Evolutionary conservation across 2,113 vertebrate genomes (phyloP).

Genomic region (Aythya baeri): DNA sequence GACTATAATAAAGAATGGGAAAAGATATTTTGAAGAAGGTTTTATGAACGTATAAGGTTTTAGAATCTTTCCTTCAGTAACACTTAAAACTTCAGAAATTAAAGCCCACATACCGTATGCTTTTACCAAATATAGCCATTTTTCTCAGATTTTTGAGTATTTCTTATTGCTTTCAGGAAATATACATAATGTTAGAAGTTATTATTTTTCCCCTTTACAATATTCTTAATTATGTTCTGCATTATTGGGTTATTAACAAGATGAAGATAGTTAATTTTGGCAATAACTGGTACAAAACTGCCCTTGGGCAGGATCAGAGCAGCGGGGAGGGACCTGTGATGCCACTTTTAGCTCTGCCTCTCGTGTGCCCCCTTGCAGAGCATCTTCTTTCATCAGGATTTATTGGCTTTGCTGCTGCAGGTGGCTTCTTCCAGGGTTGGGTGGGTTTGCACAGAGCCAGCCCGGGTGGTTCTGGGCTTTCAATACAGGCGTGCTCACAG

Average conservation of each 20-base stretch:
- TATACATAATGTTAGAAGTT: neutral
- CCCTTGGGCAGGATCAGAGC: neutral
- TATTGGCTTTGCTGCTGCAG: neutral
- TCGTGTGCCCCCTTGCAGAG: neutral
- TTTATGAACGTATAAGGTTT: neutral
- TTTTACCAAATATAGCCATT: neutral
- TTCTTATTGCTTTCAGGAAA: neutral
- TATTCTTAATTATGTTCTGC: neutral
- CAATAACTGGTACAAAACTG: neutral
- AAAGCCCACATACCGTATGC: neutral
- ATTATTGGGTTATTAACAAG: neutral
- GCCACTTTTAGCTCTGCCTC: neutral
- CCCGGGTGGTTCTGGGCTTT: neutral
- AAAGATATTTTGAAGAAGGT: neutral
- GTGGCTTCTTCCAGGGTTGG: neutral
- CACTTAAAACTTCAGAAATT: neutral
- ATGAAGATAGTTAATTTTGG: neutral
- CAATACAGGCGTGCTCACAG: accelerated
- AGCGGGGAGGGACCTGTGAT: neutral
- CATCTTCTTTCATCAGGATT: neutral
- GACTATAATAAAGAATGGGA: neutral
- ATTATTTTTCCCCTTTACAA: neutral
- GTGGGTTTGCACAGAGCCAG: neutral
- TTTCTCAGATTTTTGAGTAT: neutral
- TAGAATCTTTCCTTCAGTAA: neutral